Conservation (phyloP, 1,140 invertebrate species). For the Tetramorium alpestre region DNA sequence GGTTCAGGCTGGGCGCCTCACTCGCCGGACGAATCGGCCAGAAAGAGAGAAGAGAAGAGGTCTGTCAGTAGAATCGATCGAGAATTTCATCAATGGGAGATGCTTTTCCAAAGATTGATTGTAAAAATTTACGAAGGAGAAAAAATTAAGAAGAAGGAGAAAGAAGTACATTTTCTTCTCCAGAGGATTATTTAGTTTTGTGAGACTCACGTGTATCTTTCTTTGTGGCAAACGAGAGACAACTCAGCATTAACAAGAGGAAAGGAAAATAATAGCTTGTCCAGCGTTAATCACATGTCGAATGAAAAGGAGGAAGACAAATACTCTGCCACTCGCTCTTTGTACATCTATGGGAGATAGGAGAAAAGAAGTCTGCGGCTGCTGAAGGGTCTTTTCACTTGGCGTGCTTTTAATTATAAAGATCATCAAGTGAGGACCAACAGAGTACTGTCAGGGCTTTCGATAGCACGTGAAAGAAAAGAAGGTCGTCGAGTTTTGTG, state of each 20-base stretch:
- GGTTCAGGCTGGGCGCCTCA: constrained; percentile 28
- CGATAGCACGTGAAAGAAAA: not conserved
- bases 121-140: not conserved
- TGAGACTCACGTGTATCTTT: not conserved
- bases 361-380: not conserved
- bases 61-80: not conserved
- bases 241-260: not conserved
- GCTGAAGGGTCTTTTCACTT: not conserved
- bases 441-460: not conserved
- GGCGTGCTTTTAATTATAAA: constrained; percentile 41
- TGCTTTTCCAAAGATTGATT: not conserved
- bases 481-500: constrained; percentile 7
- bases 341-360: not conserved
- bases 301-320: constrained; percentile 16
- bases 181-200: not conserved
- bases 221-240: not conserved
- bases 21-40: not conserved
- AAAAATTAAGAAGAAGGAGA: not conserved
- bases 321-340: not conserved
- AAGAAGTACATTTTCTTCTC: not conserved
- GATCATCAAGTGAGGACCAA: constrained; percentile 8
- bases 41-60: not conserved
- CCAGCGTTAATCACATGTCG: constrained; percentile 10
- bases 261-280: constrained; percentile 35
- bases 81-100: not conserved